These are phyloP conservation scores for Pyrrhosoma nymphula DNA, from an alignment of 2,888 invertebrate species.

Conservation along the genomic window DNA sequence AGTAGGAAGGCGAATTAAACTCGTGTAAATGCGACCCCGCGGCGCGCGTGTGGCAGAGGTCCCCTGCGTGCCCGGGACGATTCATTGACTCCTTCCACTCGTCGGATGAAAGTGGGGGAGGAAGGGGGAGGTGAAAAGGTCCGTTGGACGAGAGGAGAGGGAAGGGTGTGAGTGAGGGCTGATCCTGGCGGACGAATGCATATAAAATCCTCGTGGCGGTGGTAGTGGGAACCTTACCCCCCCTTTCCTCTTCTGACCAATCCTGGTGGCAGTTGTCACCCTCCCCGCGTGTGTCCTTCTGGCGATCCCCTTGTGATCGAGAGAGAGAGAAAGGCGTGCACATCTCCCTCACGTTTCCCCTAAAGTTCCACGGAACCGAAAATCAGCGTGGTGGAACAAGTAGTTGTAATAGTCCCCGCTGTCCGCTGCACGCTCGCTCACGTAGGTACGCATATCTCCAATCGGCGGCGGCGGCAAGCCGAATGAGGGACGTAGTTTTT, in stretches of 20 bases:
- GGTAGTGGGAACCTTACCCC: background rate
- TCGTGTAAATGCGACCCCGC: constrained; percentile 30
- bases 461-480: background rate
- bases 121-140: background rate
- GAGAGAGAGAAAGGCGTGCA: background rate
- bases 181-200: background rate
- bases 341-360: background rate
- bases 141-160: background rate
- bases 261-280: background rate
- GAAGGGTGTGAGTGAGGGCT: constrained; percentile 19
- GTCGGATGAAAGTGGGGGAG: background rate
- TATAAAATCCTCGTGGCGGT: background rate
- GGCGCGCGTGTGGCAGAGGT: background rate
- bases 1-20: constrained; percentile 56
- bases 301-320: background rate
- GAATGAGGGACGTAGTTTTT: background rate
- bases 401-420: constrained; percentile 16
- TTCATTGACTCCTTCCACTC: constrained; percentile 17
- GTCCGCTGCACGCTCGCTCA: background rate
- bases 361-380: background rate
- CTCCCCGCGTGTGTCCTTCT: background rate
- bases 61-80: constrained; percentile 30
- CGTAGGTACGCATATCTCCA: constrained; percentile 9
- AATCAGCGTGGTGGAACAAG: constrained; percentile 28
- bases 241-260: background rate